phyloP scores from a whole-genome alignment of 2,113 vertebrate species.

The Heteronetta atricapilla region DNA sequence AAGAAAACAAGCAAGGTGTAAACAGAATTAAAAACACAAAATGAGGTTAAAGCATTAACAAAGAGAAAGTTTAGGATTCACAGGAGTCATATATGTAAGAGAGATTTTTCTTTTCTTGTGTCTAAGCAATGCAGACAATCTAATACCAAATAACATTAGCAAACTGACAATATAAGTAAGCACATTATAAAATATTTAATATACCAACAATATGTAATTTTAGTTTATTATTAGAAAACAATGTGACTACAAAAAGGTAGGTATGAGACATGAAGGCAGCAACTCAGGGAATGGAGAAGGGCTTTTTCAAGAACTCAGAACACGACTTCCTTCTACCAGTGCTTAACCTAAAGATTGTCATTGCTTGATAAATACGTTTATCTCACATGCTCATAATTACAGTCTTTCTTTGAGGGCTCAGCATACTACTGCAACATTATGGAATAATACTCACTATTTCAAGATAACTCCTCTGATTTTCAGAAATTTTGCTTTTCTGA shows the following conservation, averaged over 20 bases:
- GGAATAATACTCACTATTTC: not conserved
- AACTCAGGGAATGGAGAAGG: not conserved
- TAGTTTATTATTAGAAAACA: not conserved
- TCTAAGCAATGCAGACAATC: not conserved
- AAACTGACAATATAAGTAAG: not conserved
- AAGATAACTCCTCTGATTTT: not conserved
- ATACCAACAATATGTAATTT: not conserved
- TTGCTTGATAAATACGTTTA: not conserved
- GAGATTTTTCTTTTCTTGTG: not conserved
- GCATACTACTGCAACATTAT: not conserved
- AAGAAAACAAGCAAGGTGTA: constrained; percentile 1
- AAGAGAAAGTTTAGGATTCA: not conserved
- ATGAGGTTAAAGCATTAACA: not conserved
- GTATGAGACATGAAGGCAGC: not conserved
- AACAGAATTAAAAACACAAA: not conserved
- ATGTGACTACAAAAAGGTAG: not conserved
- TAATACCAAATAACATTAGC: not conserved
- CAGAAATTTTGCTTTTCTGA: not conserved
- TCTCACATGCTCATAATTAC: not conserved
- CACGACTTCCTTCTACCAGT: not conserved
- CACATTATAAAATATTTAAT: not conserved
- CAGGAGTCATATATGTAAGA: not conserved
- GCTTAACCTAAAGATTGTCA: not conserved
- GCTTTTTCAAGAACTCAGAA: not conserved
- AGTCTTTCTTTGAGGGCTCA: not conserved